Evolutionary conservation across 2,888 invertebrate species (phyloP).

Genomic region (Scaptodrosophila latifasciaeformis): DNA sequence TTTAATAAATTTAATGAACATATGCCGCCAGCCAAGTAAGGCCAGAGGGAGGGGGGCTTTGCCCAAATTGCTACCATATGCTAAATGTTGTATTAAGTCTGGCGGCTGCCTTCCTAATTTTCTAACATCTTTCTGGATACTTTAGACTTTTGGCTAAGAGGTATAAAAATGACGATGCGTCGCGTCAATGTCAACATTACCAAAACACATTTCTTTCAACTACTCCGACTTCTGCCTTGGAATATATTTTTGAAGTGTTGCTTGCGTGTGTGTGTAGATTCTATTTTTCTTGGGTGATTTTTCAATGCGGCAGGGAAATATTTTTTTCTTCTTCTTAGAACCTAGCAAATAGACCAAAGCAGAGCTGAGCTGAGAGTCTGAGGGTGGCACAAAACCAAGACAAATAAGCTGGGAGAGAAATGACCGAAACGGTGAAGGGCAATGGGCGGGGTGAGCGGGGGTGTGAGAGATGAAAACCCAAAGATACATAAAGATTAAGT

Average conservation of each 20-base stretch:
- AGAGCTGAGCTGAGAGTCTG: too few relatives aligned
- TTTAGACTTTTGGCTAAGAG: too few relatives aligned
- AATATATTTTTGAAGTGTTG: too few relatives aligned
- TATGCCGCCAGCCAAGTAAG: slow-evolving; percentile 41
- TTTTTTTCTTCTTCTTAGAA: slow-evolving; percentile 4
- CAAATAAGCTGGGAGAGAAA: too few relatives aligned
- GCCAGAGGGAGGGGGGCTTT: too few relatives aligned
- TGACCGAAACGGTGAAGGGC: too few relatives aligned
- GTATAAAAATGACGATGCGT: slow-evolving; percentile 15
- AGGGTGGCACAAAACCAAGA: too few relatives aligned
- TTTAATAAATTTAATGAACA: slow-evolving; percentile 70
- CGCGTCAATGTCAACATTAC: slow-evolving; percentile 19
- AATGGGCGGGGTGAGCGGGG: background rate
- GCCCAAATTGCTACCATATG: background rate
- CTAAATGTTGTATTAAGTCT: background rate
- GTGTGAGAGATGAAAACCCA: slow-evolving; percentile 18
- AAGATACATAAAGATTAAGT: background rate
- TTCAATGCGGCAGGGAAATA: background rate
- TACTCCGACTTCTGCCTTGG: too few relatives aligned
- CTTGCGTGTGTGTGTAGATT: too few relatives aligned
- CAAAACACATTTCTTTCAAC: too few relatives aligned
- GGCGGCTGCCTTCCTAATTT: too few relatives aligned
- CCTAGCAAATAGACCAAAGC: too few relatives aligned
- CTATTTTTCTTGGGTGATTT: background rate
- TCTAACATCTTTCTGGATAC: background rate